Evolutionary conservation across 1,140 invertebrate species (phyloP), one percentile per base, ranked within the genome.

Genomic region (Calephelis nemesis): DNA sequence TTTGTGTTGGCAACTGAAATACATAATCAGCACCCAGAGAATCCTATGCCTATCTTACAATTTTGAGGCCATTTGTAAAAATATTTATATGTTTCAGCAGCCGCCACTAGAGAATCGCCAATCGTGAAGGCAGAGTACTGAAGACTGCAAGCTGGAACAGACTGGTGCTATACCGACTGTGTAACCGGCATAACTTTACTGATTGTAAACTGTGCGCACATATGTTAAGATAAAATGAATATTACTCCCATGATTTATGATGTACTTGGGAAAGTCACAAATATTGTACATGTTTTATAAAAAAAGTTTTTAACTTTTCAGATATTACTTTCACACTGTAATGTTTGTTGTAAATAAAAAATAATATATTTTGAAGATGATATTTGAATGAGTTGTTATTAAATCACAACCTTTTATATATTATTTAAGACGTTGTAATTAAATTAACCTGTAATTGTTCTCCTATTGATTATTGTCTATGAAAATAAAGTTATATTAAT

Each of bases 71-170:
- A 19, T n/a, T 47, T 11, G 19, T 47, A 67, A n/a, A 67, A 54
- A 67, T 58, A 45, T 19, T 4, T 6, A 13, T 60, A 11, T 76
- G 67, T 85, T 82, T 42, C 87, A 89, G 84, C 81, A 90, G 88
- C 88, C 88, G 88, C 87, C 88, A 91, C 69, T 91, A 89, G 78
- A 68, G 71, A 75, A 81, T 70, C 70, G 79, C 70, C 71, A 75
- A 81, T 70, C 70, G 78, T 78, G 87, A 79, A 82, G 82, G 72
- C 71, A 70, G 74, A 80, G 75, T 68, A 83, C 71, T 83, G 82
- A 90, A 88, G 88, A 89, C 87, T 91, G 88, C 82, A 74, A 71
- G 78, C 84, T 84, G 85, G 82, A 78, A 74, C 62, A 72, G 75
- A 78, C 70, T 71, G 77, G 74, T 76, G 71, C 66, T 66, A 63